Percentiles rank a stretch among this genome's conserved stretches.
Conservation (phyloP, 2,888 invertebrate genomes). For the Drosophila subsilvestris region DNA sequence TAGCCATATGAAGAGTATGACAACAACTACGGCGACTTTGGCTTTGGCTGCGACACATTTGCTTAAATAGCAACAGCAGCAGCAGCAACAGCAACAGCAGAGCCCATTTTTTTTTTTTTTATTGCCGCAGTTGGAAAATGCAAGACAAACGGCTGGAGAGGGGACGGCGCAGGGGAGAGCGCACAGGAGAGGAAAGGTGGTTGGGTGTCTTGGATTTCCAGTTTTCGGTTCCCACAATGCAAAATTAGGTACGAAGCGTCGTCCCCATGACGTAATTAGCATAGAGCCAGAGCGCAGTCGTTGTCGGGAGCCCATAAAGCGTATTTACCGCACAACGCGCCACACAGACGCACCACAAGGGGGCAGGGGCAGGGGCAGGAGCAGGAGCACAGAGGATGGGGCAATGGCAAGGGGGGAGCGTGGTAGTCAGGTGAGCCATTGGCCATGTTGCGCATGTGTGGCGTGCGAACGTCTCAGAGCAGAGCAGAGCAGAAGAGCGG, state of each 20-base stretch:
- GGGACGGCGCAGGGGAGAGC: conserved; percentile 3
- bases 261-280: conserved; percentile 84
- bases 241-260: conserved; percentile 82
- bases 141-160: conserved; percentile 39
- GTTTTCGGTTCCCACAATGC: conserved; percentile 84
- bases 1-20: not conserved
- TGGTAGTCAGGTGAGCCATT: conserved; percentile 67
- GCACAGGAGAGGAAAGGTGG: conserved; percentile 23
- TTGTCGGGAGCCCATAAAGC: conserved; percentile 79
- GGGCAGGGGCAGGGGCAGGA: no score
- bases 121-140: conserved; percentile 71
- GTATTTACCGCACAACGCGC: conserved; percentile 80
- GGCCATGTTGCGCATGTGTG: conserved; percentile 65
- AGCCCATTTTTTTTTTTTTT: conserved; percentile 61
- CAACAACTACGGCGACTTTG: conserved; percentile 61
- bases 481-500: conserved; percentile 34
- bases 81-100: conserved; percentile 35
- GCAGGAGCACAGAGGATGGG: no score
- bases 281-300: conserved; percentile 77
- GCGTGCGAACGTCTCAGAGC: conserved; percentile 63
- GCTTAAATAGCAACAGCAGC: conserved; percentile 74
- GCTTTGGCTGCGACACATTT: conserved; percentile 79
- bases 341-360: conserved; percentile 64
- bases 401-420: conserved; percentile 8
- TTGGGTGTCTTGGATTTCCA: conserved; percentile 79